These are phyloP conservation scores for Hypsopygia costalis DNA, from an alignment of 2,888 invertebrate species.

Conservation along the genomic window DNA sequence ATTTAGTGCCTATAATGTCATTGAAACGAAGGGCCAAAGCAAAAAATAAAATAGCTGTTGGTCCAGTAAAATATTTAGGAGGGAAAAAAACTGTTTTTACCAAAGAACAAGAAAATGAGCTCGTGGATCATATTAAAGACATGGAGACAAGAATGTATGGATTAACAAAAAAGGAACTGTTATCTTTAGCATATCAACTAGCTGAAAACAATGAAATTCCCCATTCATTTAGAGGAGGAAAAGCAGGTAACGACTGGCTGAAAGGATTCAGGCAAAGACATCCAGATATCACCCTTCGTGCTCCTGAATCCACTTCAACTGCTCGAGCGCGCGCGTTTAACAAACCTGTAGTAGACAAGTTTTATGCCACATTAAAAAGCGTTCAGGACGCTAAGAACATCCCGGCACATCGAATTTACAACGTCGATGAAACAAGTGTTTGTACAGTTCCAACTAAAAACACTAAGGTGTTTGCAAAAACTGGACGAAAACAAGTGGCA, in stretches of 20 bases:
- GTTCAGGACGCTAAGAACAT: constrained; percentile 6
- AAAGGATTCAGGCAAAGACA: constrained; percentile 21
- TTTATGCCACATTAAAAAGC: constrained; percentile 8
- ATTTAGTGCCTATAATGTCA: too few species aligned
- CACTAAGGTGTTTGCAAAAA: constrained; percentile 24
- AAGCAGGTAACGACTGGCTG: constrained; percentile 22
- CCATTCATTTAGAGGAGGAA: constrained; percentile 17
- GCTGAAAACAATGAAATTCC: constrained; percentile 19
- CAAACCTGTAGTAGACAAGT: constrained; percentile 16
- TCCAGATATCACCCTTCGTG: constrained; percentile 20
- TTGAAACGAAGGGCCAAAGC: too few species aligned
- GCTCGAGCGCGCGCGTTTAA: constrained; percentile 19
- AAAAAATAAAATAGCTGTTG: too few species aligned
- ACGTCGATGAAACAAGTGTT: constrained; percentile 17
- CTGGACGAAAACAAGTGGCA: constrained; percentile 27
- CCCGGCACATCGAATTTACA: constrained; percentile 18
- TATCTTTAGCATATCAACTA: constrained; percentile 19
- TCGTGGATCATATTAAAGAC: constrained; percentile 17
- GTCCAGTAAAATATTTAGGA: too few species aligned
- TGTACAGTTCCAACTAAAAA: constrained; percentile 24
- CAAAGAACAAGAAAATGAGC: constrained; percentile 20
- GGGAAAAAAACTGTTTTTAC: constrained; percentile 20
- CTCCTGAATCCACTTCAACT: constrained; percentile 17
- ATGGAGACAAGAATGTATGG: constrained; percentile 22
- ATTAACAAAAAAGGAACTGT: constrained; percentile 14